Evolutionary conservation across 2,797 vertebrate species (phyloP), one percentile per base, ranked within the genome.

Genomic region (Hoplostethus atlanticus): DNA sequence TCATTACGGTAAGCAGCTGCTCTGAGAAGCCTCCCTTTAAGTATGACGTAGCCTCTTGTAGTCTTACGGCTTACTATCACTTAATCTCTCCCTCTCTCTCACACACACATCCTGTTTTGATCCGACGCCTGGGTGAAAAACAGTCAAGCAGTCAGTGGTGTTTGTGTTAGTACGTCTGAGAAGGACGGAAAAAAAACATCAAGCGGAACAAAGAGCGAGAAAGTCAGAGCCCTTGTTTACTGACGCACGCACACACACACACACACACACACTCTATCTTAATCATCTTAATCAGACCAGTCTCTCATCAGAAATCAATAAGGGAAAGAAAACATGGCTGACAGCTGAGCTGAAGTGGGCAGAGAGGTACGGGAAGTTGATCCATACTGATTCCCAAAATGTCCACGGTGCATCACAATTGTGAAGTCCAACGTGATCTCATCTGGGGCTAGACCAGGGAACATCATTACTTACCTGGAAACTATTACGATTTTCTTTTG

Each of bases 21-120:
- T 79, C 21, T 38, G 44, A 50, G 59, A 76, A 70, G 79, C 64
- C 56, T 77, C 58, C 60, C 84, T 46, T 13, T 46, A 13, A 46
- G 12, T 62, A 68, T 84, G 73, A 80, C 65, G 56, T 55, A 59
- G 56, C 34, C 21, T 73, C 34, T 48, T 38, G 38, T 34, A 71
- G n/a, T 46, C 68, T 53, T 42, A 47, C 28, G 28, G 28, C 28
- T 2, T 28, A 28, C 28, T 21, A 21, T 28, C 28, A 28, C 28
- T 28, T 21, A 21, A 21, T 21, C 21, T 21, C 21, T 21, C 21
- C 21, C 38, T 42, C 63, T 42, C 1, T 1, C 13, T n/a, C 48
- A 54, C 55, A 56, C 44, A 51, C 28, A 64, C 40, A 40, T 90
- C 84, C 84, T 86, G 85, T 89, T 87, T 86, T 88, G 83, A 79